Evolutionary conservation across 2,797 vertebrate species (phyloP), one percentile per base, ranked within the genome.

Genomic region (Diplodus puntazzo): DNA sequence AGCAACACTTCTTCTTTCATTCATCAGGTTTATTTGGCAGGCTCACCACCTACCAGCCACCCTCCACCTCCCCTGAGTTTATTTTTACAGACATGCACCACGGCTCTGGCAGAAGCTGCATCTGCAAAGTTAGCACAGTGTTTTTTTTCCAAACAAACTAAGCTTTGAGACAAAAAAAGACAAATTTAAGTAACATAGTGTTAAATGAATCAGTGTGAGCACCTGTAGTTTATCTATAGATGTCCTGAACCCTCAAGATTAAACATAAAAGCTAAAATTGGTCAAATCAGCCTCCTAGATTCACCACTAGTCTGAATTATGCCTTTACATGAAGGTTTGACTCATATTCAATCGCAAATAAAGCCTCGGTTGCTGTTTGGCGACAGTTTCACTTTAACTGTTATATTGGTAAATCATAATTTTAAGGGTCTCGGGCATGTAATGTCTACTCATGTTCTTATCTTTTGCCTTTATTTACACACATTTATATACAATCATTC

Each of bases 1-100:
- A 77, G 65, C 69, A 73, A 42, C 61, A 60, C 57, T 74, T 66
- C 72, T 39, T 25, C 60, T 71, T 73, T 73, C 62, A 55, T 54
- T 80, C 64, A 57, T 2, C 5, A 6, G 71, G 48, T 53, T 53
- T 34, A 12, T 70, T 34, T 69, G 62, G 58, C 65, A 82, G 71
- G 42, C 14, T 79, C 61, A 43, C 55, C 63, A 48, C 16, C 21
- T 60, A 8, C 53, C 53, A 27, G 27, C 8, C 34, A 34, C 34
- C 34, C 34, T 34, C 12, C 23, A 2, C 27, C 8, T 34, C 34
- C 3, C 30, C 6, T 8, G 21, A 50, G 9, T 65, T 17, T 64
- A 52, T 70, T 75, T 75, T 57, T 50, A 34, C 49, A 57, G 64
- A 46, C 49, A 20, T 45, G 34, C 23, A 49, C 3, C 1, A 57